A percentile compares a stretch with the other conserved stretches of the same genome.
Evolutionary conservation across 2,797 vertebrate species (phyloP).

Genomic region (Ciconia nigra): DNA sequence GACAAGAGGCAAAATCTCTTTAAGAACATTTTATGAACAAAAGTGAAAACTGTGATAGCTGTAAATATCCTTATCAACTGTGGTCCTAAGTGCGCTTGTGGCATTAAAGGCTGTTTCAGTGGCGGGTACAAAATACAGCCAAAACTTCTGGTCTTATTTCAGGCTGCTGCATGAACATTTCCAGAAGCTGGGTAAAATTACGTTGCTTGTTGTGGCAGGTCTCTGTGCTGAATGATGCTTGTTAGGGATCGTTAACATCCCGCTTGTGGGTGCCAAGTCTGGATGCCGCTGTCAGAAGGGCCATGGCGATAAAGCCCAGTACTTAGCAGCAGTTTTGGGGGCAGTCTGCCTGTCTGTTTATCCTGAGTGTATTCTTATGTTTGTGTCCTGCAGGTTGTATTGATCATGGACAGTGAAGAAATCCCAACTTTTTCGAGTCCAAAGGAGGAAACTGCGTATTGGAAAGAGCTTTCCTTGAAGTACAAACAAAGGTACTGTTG

Average conservation of each 20-base stretch:
- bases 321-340: neutral
- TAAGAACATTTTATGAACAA: fast-evolving
- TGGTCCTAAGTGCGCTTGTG: neutral
- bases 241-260: neutral
- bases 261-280: neutral
- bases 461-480: slow-evolving; percentile 92
- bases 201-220: neutral
- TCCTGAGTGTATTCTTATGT: neutral
- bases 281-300: neutral
- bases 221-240: neutral
- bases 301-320: fast-evolving
- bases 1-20: neutral
- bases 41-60: neutral
- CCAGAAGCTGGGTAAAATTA: neutral
- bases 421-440: slow-evolving; percentile 93
- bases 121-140: neutral
- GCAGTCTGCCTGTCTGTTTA: neutral
- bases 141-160: neutral
- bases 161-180: neutral
- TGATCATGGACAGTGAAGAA: slow-evolving; percentile 97
- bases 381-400: slow-evolving; percentile 60
- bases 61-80: neutral
- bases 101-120: neutral
- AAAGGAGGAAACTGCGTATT: slow-evolving; percentile 95
- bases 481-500: slow-evolving; percentile 90